Conservation (phyloP, 2,888 invertebrate species). For the Sisyra terminalis region DNA sequence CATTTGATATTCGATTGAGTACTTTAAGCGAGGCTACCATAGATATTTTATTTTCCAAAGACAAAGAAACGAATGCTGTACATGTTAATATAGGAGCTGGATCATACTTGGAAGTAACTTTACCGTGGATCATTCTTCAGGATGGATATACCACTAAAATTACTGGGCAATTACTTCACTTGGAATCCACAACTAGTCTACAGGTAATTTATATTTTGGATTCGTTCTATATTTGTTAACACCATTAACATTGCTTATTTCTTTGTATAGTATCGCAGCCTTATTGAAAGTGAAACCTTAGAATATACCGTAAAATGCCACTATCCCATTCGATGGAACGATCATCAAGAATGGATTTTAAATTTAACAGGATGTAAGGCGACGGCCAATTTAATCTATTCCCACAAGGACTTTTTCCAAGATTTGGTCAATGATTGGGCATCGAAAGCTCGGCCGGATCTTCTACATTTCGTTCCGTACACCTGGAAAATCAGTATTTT, state of each 20-base stretch:
- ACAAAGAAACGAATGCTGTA: constrained; percentile 89
- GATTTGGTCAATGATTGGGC: constrained; percentile 96
- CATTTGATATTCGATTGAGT: constrained; percentile 82
- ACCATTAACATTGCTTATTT: not conserved
- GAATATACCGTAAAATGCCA: constrained; percentile 79
- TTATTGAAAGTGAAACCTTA: constrained; percentile 87
- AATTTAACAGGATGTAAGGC: constrained; percentile 89
- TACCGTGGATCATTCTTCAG: constrained; percentile 82
- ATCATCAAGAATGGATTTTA: constrained; percentile 87
- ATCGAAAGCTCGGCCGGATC: constrained; percentile 81
- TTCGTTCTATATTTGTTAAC: not conserved
- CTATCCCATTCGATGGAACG: constrained; percentile 92
- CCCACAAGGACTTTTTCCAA: constrained; percentile 91
- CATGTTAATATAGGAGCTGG: constrained; percentile 92
- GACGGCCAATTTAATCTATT: constrained; percentile 79
- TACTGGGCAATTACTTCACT: constrained; percentile 81
- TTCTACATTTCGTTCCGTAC: constrained; percentile 90
- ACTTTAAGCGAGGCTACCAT: constrained; percentile 86
- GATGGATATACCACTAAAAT: constrained; percentile 83
- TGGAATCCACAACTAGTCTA: constrained; percentile 91
- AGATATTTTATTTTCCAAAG: constrained; percentile 92
- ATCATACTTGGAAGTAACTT: constrained; percentile 88
- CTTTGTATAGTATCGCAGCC: constrained; percentile 51
- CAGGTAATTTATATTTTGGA: too few relatives aligned
- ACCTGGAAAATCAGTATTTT: constrained; percentile 86